Conservation (phyloP, 2,797 vertebrate genomes). For the Oceanodroma leucorhoa region DNA sequence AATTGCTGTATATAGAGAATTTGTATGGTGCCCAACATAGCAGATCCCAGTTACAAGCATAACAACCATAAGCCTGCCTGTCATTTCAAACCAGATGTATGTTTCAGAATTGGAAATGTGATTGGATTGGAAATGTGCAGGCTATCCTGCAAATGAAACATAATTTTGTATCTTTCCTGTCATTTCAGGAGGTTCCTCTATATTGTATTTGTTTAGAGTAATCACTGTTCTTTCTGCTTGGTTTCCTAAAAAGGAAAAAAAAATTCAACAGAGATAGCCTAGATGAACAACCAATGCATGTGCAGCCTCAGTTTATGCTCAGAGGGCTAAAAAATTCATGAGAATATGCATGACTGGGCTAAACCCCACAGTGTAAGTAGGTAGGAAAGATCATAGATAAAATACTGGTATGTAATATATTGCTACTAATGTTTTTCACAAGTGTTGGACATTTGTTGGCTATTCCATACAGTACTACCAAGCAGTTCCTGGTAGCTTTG, state of each 20-base stretch:
- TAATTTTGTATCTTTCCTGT: slow-evolving; percentile 54
- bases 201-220: slow-evolving; percentile 53
- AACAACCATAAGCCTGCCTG: slow-evolving; percentile 5
- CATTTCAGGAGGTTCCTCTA: slow-evolving; percentile 40
- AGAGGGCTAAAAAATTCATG: slow-evolving; percentile 20
- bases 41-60: slow-evolving; percentile 36
- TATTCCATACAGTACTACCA: slow-evolving; percentile 66
- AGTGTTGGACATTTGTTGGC: slow-evolving; percentile 57
- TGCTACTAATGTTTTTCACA: slow-evolving; percentile 62
- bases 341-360: slow-evolving; percentile 41
- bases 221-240: slow-evolving; percentile 65
- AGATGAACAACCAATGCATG: neutral
- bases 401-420: slow-evolving; percentile 67
- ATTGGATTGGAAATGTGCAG: slow-evolving; percentile 25
- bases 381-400: slow-evolving; percentile 31
- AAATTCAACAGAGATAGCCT: neutral
- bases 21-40: slow-evolving; percentile 26
- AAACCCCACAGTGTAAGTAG: slow-evolving; percentile 24
- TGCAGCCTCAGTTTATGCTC: slow-evolving; percentile 46
- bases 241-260: slow-evolving; percentile 37
- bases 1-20: slow-evolving; percentile 58
- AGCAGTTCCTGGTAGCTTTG: slow-evolving; percentile 65
- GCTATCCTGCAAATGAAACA: slow-evolving; percentile 34
- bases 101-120: neutral
- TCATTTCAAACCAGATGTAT: slow-evolving; percentile 45